These are phyloP conservation scores for Baccha elongata DNA, from an alignment of 2,888 invertebrate species.

Conservation along the genomic window DNA sequence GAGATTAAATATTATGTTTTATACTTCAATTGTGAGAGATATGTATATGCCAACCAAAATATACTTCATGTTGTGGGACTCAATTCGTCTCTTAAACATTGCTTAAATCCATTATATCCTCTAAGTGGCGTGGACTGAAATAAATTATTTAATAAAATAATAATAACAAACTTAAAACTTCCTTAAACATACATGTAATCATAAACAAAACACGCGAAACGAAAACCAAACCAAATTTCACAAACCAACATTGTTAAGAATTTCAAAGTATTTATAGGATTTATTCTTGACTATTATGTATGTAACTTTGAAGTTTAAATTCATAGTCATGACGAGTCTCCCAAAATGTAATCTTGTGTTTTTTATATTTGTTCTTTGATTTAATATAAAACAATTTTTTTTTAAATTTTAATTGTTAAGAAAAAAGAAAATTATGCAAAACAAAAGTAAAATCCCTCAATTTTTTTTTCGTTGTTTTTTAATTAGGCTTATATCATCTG, in stretches of 20 bases:
- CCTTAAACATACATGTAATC: neutral
- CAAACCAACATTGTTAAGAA: neutral
- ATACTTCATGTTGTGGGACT: conserved; percentile 10
- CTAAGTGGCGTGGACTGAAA: conserved; percentile 38
- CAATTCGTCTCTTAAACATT: conserved; percentile 50
- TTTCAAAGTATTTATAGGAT: too few species aligned
- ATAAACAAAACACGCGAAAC: neutral
- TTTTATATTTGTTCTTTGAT: too few species aligned
- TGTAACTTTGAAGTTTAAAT: too few species aligned
- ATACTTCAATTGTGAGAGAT: too few species aligned
- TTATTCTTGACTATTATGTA: too few species aligned
- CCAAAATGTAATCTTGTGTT: too few species aligned
- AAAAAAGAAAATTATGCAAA: too few species aligned
- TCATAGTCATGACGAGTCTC: too few species aligned
- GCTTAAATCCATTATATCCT: conserved; percentile 45
- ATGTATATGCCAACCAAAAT: neutral
- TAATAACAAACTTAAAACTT: conserved; percentile 30
- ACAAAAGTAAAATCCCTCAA: too few species aligned
- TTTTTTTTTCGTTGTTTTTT: neutral
- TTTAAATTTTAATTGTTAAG: too few species aligned
- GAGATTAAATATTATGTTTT: neutral
- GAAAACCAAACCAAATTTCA: too few species aligned
- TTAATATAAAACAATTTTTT: too few species aligned
- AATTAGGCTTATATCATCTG: neutral
- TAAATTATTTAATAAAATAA: conserved; percentile 58